A percentile compares a stretch with the other conserved stretches of the same genome.
Evolutionary conservation across 2,113 vertebrate genomes (phyloP).

Genomic region (Synchiropus splendidus): DNA sequence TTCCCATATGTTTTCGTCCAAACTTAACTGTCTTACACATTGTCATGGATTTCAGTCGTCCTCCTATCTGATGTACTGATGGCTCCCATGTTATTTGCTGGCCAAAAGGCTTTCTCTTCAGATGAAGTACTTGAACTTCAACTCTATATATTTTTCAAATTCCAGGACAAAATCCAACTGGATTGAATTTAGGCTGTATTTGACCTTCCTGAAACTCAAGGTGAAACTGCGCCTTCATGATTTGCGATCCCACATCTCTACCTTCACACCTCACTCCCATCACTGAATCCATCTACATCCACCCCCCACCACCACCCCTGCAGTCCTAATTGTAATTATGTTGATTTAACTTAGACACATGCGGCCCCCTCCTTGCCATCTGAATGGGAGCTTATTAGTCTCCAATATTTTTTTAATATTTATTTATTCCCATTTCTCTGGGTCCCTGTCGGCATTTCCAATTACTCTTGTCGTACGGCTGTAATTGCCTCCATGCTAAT

Average conservation of each 20-base stretch:
- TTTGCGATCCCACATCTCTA: slow-evolving; percentile 36
- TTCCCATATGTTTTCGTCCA: too few relatives aligned
- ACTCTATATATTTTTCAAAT: too few relatives aligned
- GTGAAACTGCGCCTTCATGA: slow-evolving; percentile 27
- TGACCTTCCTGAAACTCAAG: slow-evolving; percentile 26
- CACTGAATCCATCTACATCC: slow-evolving; percentile 45
- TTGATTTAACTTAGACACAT: slow-evolving; percentile 95
- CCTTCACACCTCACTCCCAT: slow-evolving; percentile 35
- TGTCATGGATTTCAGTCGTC: neutral
- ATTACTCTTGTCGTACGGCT: slow-evolving; percentile 99
- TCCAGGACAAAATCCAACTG: too few relatives aligned
- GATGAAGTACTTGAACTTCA: neutral
- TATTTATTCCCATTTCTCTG: slow-evolving; percentile 99
- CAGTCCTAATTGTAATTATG: slow-evolving; percentile 98
- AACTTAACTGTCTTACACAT: neutral
- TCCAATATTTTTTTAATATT: slow-evolving; percentile 84
- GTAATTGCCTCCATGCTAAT: slow-evolving; percentile 99
- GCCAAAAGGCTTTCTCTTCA: slow-evolving; percentile 2
- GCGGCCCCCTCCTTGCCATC: slow-evolving; percentile 55
- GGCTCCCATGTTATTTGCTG: neutral
- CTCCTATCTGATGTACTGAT: neutral
- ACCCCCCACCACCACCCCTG: slow-evolving; percentile 59
- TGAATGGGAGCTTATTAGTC: slow-evolving; percentile 95
- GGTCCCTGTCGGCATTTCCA: slow-evolving; percentile 99
- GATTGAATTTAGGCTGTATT: too few relatives aligned